A percentile compares a stretch with the other conserved stretches of the same genome.
These are phyloP conservation scores for Epinotia brunnichana DNA, from an alignment of 2,888 invertebrate species.

Conservation along the genomic window DNA sequence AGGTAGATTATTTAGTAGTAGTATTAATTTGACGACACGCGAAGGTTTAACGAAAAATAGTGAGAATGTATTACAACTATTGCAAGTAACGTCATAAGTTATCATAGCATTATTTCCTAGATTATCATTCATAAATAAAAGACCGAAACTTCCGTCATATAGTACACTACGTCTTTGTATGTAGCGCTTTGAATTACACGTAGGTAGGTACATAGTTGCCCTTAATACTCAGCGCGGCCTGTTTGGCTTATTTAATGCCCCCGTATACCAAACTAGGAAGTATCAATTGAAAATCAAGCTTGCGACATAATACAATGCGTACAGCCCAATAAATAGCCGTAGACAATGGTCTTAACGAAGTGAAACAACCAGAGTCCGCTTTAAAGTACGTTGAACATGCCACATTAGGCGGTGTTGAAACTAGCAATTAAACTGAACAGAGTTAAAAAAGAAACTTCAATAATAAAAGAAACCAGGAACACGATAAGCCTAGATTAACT, in stretches of 20 bases:
- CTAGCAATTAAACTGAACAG: constrained; percentile 43
- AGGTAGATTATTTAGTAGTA: too few species aligned
- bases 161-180: neutral
- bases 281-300: constrained; percentile 49
- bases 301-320: constrained; percentile 49
- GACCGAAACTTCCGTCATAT: neutral
- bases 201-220: constrained; percentile 7
- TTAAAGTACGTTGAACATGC: constrained; percentile 51
- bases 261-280: constrained; percentile 42
- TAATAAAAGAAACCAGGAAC: too few species aligned
- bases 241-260: constrained; percentile 27
- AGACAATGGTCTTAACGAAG: constrained; percentile 58
- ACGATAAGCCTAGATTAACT: too few species aligned
- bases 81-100: too few species aligned
- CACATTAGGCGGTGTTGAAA: constrained; percentile 55
- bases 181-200: neutral
- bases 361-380: constrained; percentile 48
- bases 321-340: constrained; percentile 52
- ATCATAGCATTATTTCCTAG: neutral
- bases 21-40: too few species aligned
- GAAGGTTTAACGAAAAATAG: too few species aligned
- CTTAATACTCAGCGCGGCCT: constrained; percentile 6
- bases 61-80: too few species aligned
- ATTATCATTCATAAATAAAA: neutral
- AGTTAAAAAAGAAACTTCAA: too few species aligned